Percentiles rank a stretch among this genome's conserved stretches.
These are phyloP conservation scores for Caenorhabditis panamensis DNA, from an alignment of 2,888 invertebrate species.

Conservation along the genomic window DNA sequence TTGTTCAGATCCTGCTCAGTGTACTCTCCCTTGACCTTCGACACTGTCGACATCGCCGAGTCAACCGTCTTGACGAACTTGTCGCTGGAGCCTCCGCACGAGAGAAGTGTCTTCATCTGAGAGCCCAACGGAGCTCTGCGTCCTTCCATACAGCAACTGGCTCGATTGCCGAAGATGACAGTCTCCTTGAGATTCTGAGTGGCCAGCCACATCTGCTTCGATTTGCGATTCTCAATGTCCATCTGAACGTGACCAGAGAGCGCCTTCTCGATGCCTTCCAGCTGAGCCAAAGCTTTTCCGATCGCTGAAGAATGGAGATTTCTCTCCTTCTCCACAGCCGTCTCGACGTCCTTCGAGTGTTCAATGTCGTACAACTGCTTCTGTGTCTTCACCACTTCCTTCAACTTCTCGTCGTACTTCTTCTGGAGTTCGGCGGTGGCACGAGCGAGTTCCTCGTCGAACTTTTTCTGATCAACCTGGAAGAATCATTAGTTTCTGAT, in stretches of 20 bases:
- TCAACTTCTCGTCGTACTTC: constrained; percentile 52
- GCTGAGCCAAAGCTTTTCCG: constrained; percentile 87
- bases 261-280: constrained; percentile 88
- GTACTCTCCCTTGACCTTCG: constrained; percentile 89
- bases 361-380: constrained; percentile 84
- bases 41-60: constrained; percentile 88
- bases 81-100: constrained; percentile 83
- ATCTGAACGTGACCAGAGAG: constrained; percentile 83
- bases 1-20: constrained; percentile 91
- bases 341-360: constrained; percentile 83
- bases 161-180: constrained; percentile 63
- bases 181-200: constrained; percentile 91
- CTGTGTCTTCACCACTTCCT: constrained; percentile 85
- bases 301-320: constrained; percentile 86
- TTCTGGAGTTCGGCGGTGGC: constrained; percentile 46
- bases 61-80: constrained; percentile 88
- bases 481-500: neutral
- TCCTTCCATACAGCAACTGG: constrained; percentile 70
- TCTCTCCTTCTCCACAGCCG: constrained; percentile 59
- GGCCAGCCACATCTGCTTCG: constrained; percentile 94
- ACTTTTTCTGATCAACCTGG: constrained; percentile 39
- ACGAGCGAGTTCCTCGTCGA: constrained; percentile 49
- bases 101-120: constrained; percentile 59
- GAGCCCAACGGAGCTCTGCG: constrained; percentile 75
- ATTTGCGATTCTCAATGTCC: constrained; percentile 81